phyloP scores from a whole-genome alignment of 1,140 invertebrate genomes.

The Wiebesia pumilae region DNA sequence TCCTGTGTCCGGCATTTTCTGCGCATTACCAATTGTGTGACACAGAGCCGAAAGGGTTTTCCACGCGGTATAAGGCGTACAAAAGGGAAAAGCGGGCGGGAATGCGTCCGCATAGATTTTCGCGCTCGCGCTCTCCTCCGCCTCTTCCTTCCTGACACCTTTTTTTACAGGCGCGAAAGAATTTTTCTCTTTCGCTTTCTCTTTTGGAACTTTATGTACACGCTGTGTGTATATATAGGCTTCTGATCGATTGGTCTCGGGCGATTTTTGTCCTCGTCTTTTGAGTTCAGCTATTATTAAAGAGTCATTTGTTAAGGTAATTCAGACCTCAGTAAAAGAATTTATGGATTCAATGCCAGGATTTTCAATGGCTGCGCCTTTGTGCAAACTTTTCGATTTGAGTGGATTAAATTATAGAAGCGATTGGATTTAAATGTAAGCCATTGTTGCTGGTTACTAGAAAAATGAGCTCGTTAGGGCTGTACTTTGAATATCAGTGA shows the following conservation, averaged over 20 bases:
- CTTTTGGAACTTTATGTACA: no score
- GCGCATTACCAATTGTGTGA: no score
- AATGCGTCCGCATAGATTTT: constrained; percentile 4
- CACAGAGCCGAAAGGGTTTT: constrained; percentile 10
- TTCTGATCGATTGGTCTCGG: constrained; percentile 34
- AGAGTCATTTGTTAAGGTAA: constrained; percentile 37
- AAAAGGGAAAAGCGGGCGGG: background rate
- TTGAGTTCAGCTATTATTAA: constrained; percentile 3
- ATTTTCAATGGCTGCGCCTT: background rate
- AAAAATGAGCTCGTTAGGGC: background rate
- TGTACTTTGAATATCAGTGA: no score
- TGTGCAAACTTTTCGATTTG: constrained; percentile 25
- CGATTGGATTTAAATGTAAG: background rate
- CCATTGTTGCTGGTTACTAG: background rate
- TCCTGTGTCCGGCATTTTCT: constrained; percentile 13
- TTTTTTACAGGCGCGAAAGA: background rate
- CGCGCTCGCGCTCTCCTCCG: background rate
- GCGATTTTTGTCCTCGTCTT: background rate
- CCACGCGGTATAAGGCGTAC: background rate
- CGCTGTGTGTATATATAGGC: no score
- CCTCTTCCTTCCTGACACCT: constrained; percentile 1
- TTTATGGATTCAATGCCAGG: background rate
- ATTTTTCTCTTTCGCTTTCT: no score
- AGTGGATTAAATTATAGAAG: constrained; percentile 33
- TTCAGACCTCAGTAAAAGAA: background rate